Conservation (phyloP, 2,797 vertebrate genomes). For the Anguilla anguilla region DNA sequence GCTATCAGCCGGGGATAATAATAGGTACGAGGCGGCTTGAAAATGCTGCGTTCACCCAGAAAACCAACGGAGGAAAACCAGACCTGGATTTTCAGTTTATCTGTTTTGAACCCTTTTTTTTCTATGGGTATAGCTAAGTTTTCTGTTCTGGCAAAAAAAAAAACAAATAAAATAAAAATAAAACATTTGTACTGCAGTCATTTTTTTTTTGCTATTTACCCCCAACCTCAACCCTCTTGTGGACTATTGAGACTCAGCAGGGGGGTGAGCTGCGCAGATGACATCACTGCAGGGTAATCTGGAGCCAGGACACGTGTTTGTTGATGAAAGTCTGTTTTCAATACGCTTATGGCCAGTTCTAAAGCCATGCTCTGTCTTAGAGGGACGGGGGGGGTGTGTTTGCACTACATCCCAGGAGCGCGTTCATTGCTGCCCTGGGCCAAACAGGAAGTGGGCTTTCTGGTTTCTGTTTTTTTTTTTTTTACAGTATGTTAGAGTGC, state of each 20-base stretch:
- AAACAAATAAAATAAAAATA: background rate
- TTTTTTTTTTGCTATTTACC: background rate
- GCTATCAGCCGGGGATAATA: constrained; percentile 61
- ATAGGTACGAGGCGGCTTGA: constrained; percentile 34
- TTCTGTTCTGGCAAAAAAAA: background rate
- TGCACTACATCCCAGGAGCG: background rate
- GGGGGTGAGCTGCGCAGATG: constrained; percentile 11
- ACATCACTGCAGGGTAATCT: background rate
- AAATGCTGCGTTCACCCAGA: constrained; percentile 24
- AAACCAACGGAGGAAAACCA: constrained; percentile 21
- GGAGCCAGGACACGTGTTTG: constrained; percentile 26
- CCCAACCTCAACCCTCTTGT: background rate
- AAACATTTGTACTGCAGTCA: constrained; percentile 9
- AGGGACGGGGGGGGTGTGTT: background rate
- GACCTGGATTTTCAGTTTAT: constrained; percentile 19
- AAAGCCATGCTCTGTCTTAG: background rate
- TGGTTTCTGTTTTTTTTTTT: background rate
- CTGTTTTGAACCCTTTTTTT: background rate
- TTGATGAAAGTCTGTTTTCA: constrained; percentile 29
- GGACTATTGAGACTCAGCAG: background rate
- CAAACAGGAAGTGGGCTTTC: background rate
- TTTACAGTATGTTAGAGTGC: background rate
- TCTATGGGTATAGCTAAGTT: background rate
- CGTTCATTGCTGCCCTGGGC: background rate
- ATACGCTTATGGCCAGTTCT: constrained; percentile 9